Evolutionary conservation across 2,888 invertebrate species (phyloP), one percentile per base, ranked within the genome.

Genomic region (Caenorhabditis drosophilae): DNA sequence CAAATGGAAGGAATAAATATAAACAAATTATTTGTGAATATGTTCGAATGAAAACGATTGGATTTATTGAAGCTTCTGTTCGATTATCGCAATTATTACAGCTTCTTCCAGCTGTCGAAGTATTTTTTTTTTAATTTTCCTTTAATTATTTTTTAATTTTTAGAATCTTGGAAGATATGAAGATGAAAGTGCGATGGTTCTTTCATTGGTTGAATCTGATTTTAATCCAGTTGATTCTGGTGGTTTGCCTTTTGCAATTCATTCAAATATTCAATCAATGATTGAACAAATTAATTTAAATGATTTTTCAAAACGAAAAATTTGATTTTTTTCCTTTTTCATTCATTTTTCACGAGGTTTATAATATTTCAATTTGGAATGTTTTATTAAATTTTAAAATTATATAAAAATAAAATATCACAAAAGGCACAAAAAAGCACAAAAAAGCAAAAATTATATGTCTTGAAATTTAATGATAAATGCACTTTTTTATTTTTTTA

Each of bases 121-220:
- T 66, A 23, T 40, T 48, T 58, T 7, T 18, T 15, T 2, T n/a
- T 11, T 16, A 36, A 27, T 9, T 26, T 1, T 26, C 18, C 6
- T n/a, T 27, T 23, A 42, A n/a, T 12, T 16, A n/a, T 31, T 18
- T 9, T 6, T 22, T 27, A 2, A 12, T 40, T 58, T 56, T 15
- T 53, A 67, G 67, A 52, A 54, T 16, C 53, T 67, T 11, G 67
- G 67, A 1, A 40, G 51, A 15, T 61, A 57, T 42, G 67, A 67
- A 47, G 67, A 67, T 46, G 67, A 67, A 27, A 54, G 53, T 50
- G 67, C 67, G 2, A 23, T 67, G 0, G n/a, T 67, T 7, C 44
- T 67, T 0, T 57, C 60, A 15, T 34, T 67, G 2, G 53, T 45
- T 0, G 53, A 60, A 31, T 46, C 59, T 2, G 48, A 52, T 11